Base-by-base conservation (phyloP, 2,797 vertebrate species). In the Ptychadena robeensis region DNA sequence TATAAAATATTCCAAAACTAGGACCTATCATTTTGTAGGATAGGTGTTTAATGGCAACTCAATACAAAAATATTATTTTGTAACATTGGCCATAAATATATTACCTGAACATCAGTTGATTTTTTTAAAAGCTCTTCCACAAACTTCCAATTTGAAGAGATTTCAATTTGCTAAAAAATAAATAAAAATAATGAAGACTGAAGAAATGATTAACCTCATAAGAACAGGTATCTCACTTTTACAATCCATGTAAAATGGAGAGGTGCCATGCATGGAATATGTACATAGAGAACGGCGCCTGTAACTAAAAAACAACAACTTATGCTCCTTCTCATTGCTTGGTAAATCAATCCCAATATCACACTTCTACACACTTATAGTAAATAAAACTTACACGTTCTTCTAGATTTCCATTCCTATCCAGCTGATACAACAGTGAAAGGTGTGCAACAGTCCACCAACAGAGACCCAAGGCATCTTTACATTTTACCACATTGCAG, bases 381-480 rank as follows among this genome's bases (percentile, higher is more conserved):
- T 61, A 27, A 2, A 28, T 10, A 61, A 87, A 59, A 77, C 89
- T 32, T 91, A 98, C 98, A 93, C 94, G 94, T 64, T 90, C 91
- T 81, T 95, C 94, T 35, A 88, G n/a, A 11, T 85, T 88, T 69
- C 98, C 97, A 30, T 93, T 97, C 32, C 89, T 92, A 88, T 92
- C 94, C 87, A 96, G 94, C 79, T 93, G 94, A 68, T 96, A 95
- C 66, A 97, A 90, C 79, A 93, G 91, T 78, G 96, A 93, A 84
- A 97, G 85, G 78, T 97, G 96, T 86, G 94, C 94, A 87, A 96
- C 81, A 88, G 98, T 87, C 97, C 98, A 99, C 97, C 96, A 98
- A n/a, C 94, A 94, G 90, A 99, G 97, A 63, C 97, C 96, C 82
- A 96, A 32, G 4, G 94, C 89, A 85, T 99, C 97, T 88, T 96